Base-by-base conservation (phyloP, 64 coral and sea anemone genomes). In the Acropora yongei region DNA sequence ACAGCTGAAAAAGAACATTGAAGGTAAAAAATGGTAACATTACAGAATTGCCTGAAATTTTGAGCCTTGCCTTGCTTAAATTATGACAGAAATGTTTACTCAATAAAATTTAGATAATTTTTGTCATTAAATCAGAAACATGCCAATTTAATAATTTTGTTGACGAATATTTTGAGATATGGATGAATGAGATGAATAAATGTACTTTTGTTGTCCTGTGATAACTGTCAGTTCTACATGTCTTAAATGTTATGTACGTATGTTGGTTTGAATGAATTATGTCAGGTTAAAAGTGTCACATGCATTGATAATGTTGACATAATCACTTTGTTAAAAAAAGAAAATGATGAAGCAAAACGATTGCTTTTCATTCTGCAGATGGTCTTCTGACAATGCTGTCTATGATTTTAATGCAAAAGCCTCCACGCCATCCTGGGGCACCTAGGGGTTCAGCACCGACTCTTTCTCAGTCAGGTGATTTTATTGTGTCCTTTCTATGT, bases 341-440 rank as follows among this genome's bases (percentile, higher is more conserved):
- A 2, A 19, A 42, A 49, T 5, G 6, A 44, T 1, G 14, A 6
- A 39, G 8, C 18, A 67, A 41, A 17, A 14, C 68, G 18, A 16
- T 73, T 60, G 1, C 72, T 12, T 18, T 0, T 85, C 41, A 69
- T 39, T 63, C 72, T 75, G 2, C 65, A 97, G 97, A 99, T 99
- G 97, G 97, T 13, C 84, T 99, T 61, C 76, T 99, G 51, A 99
- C 83, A 75, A 99, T 99, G 91, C 75, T 99, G 79, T 93, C 94
- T 6, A 89, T 84, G 53, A 95, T 99, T 2, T 72, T 99, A 41
- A 97, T 93, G 89, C 92, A 93, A 20, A 97, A 97, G 40, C 87
- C 95, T 49, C 48, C 74, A 13, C 92, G 95, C 3, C 95, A 97
- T 77, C 92, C 95, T 49, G 95, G 95, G 9, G 89, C 92, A 19